Conservation (phyloP, 1,140 invertebrate genomes). For the Rhagoletis pomonella region DNA sequence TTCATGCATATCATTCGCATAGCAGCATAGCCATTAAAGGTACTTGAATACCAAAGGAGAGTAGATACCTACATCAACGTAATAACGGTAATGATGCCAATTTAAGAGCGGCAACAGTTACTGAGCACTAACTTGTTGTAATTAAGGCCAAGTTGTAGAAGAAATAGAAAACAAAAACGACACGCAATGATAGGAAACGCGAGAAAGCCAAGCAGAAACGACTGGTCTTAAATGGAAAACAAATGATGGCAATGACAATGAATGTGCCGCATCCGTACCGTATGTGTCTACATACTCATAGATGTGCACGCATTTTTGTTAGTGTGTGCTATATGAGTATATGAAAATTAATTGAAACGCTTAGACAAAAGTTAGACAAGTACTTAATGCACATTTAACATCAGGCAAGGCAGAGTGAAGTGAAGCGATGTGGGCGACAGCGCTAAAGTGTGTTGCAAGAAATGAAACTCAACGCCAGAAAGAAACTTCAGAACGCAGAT, state of each 20-base stretch:
- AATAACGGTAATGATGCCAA: slow-evolving; percentile 44
- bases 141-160: background rate
- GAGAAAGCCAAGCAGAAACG: background rate
- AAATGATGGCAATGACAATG: slow-evolving; percentile 42
- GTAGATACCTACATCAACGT: background rate
- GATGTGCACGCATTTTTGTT: background rate
- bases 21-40: background rate
- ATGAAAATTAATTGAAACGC: slow-evolving; percentile 56
- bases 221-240: slow-evolving; percentile 32
- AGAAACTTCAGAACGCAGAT: background rate
- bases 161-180: background rate
- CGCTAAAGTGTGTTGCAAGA: background rate
- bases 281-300: no score
- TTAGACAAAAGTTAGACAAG: slow-evolving; percentile 51
- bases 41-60: background rate
- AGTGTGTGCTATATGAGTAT: slow-evolving; percentile 37
- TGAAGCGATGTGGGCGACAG: background rate
- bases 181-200: background rate
- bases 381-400: slow-evolving; percentile 51
- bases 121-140: background rate
- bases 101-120: slow-evolving; percentile 44
- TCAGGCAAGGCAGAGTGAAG: background rate
- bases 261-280: background rate
- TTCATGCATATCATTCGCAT: background rate
- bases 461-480: background rate